Conservation (phyloP, 2,888 invertebrate genomes). For the Blera fallax region DNA sequence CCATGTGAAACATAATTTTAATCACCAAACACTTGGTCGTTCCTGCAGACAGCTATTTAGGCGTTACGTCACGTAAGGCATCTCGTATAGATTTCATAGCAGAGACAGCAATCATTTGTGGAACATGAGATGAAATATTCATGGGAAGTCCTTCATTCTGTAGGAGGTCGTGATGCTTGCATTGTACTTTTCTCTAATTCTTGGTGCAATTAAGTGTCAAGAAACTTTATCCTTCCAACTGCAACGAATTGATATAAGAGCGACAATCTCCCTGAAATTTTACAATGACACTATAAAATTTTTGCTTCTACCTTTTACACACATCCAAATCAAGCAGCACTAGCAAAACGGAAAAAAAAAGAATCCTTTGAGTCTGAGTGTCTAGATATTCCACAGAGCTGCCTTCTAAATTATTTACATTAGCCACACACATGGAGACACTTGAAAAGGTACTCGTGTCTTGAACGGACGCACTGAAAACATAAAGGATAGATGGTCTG, state of each 20-base stretch:
- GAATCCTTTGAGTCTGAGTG: slow-evolving; percentile 46
- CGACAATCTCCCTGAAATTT: neutral
- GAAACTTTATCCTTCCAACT: neutral
- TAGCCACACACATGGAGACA: neutral
- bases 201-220: neutral
- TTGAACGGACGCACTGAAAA: slow-evolving; percentile 8
- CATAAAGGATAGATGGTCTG: neutral
- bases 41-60: too few relatives aligned
- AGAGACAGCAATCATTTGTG: too few relatives aligned
- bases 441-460: slow-evolving; percentile 3
- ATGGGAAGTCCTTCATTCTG: too few relatives aligned
- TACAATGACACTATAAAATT: neutral
- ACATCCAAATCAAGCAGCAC: slow-evolving; percentile 1
- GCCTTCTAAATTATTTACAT: slow-evolving; percentile 47
- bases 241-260: neutral
- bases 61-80: too few relatives aligned
- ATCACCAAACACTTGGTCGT: too few relatives aligned
- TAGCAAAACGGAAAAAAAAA: slow-evolving; percentile 5
- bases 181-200: too few relatives aligned
- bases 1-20: too few relatives aligned
- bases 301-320: neutral
- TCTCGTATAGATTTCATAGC: too few relatives aligned
- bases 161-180: too few relatives aligned
- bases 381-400: slow-evolving; percentile 21
- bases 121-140: too few relatives aligned